Evolutionary conservation across 2,888 invertebrate genomes (phyloP), one percentile per base, ranked within the genome.

Genomic region (Amaurobius ferox): DNA sequence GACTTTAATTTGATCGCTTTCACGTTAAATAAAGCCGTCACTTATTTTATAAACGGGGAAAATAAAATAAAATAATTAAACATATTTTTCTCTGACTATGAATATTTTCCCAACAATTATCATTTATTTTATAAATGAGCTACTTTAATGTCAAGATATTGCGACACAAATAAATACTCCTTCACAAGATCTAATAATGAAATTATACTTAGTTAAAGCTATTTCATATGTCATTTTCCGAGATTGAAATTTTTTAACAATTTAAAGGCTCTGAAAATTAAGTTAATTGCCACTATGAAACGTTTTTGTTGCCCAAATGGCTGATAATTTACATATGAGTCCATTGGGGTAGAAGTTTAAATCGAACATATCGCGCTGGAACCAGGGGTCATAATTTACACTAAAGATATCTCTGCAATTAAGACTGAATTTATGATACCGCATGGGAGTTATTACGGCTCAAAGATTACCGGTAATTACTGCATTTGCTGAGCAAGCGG

Each of bases 351-450:
- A 44, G 16, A 44, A 7, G 9, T 44, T 44, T 44, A 16, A 16
- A 44, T 44, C 44, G 44, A 44, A 44, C 44, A 44, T 44, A 44
- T 44, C 44, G 44, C 44, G 16, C 16, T 7, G 44, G 44, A 44
- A 44, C 44, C 44, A 16, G 44, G 44, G 44, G 44, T 44, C 44
- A 44, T 44, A 44, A 44, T 16, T 44, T 44, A 44, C 44, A 44
- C 44, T 44, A 44, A 44, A 44, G 44, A 44, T 44, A 44, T 44
- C 44, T 44, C 44, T 44, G 44, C 44, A 44, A 44, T 44, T 44
- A 44, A 44, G 44, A 44, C 44, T 7, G 16, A 44, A 44, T 44
- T 44, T 44, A 44, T 44, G 44, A 44, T 44, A 44, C 44, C 44
- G 44, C 44, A 44, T 44, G 44, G 44, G 44, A 44, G 44, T 44